Evolutionary conservation across 2,888 invertebrate species (phyloP), one percentile per base, ranked within the genome.

Genomic region (Falcaria lacertinaria): DNA sequence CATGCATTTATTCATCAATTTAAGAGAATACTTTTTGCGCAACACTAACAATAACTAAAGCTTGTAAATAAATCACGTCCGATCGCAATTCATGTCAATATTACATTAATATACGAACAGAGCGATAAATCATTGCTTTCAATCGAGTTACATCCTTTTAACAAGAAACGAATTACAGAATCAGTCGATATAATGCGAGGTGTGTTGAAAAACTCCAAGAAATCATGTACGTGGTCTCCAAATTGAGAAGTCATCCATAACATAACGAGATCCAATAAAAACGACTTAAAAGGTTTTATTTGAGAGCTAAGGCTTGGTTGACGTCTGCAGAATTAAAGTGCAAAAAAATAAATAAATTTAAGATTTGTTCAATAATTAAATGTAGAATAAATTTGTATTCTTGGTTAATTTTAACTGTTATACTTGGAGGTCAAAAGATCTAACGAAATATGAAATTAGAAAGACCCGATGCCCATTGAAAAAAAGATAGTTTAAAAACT

Each of bases 231-330:
- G 36, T 19, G 33, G 36, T 22, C 42, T 33, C 40, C 39, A 40
- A 40, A 44, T 44, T 44, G 40, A 44, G 35, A 36, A 22, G 39
- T 40, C 44, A 44, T 44, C 44, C 35, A 44, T 44, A 44, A 40
- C 39, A 40, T 44, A 33, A 44, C 40, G 13, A 28, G 35, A 40
- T 40, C 22, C 36, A 33, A 44, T 44, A 44, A 44, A 43, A 44
- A 40, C 15, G 25, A 35, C 33, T 33, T 35, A 44, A 43, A 34
- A 43, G 16, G 35, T 40, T 36, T 35, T 15, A 33, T 39, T 40
- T 7, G 34, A 11, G 1, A 35, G 33, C 16, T 33, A 33, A 40
- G 33, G n/a, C n/a, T n/a, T n/a, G n/a, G n/a, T n/a, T n/a, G 33
- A 19, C 40, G n/a, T 28, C 8, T 15, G 19, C 35, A 35, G 22